Conservation (phyloP, 2,797 vertebrate genomes). For the Lepidocolaptes lacrymiger region DNA sequence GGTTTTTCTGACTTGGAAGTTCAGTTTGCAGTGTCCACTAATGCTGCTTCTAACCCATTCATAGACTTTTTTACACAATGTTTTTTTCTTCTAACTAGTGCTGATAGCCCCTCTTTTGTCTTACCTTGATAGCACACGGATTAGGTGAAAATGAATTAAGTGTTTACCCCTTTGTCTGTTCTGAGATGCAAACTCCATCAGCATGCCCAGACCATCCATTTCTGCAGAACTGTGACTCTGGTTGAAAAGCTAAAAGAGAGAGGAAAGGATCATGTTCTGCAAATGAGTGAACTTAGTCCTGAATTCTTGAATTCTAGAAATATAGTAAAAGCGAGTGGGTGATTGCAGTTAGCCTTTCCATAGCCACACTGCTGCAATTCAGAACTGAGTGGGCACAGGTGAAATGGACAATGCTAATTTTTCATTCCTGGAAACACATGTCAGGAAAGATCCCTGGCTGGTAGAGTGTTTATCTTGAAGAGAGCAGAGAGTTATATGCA, state of each 20-base stretch:
- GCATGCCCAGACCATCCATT: not conserved
- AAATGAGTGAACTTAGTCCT: not conserved
- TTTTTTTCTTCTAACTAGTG: not conserved
- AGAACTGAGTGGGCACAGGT: not conserved
- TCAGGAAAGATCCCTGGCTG: not conserved
- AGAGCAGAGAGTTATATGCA: not conserved
- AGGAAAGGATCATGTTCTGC: not conserved
- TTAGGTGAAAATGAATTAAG: not conserved
- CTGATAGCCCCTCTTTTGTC: not conserved
- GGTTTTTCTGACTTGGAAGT: not conserved
- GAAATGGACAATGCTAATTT: not conserved
- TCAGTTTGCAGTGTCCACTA: not conserved
- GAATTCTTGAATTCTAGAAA: not conserved
- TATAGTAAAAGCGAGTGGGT: not conserved
- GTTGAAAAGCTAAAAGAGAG: not conserved
- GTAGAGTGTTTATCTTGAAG: not conserved
- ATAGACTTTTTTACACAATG: not conserved
- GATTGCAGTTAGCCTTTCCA: not conserved
- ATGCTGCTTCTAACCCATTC: not conserved
- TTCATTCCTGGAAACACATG: not conserved
- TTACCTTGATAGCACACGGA: not conserved
- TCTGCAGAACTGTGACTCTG: not conserved
- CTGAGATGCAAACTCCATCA: not conserved
- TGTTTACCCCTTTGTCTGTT: not conserved
- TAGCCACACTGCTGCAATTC: not conserved